Evolutionary conservation across 2,888 invertebrate species (phyloP), one percentile per base, ranked within the genome.

Genomic region (Abscondita cerata): DNA sequence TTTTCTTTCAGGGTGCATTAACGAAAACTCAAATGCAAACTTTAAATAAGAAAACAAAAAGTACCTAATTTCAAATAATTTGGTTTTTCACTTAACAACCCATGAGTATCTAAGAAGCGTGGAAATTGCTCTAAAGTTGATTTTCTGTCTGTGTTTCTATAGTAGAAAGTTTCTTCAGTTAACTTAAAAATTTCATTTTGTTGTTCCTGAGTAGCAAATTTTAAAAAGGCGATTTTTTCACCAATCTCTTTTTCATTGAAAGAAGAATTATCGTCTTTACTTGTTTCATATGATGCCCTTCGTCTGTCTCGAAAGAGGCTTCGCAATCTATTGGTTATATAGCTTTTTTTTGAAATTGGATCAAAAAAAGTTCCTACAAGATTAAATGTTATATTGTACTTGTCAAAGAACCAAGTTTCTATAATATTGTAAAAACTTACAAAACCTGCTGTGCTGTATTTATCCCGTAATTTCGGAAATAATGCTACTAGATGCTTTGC

Each of bases 331-430:
- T 11, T 25, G 3, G 16, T 46, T 3, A 46, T 18, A 2, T 9
- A 15, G 2, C 16, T 20, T 16, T 20, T 16, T 46, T 2, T 16
- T 6, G 46, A 6, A 5, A 9, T 25, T 4, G 46, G 16, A 25
- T 46, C 46, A 19, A 19, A 46, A 13, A 46, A 46, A 1, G 46
- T 20, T 46, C 46, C 46, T 46, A 13, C 5, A 8, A 18, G 4
- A 41, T 4, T 76, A 12, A 55, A 59, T 4, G 38, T 33, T 13
- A 73, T 54, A 3, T 68, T 62, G 33, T 58, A 9, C 69, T 61
- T 25, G 64, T 66, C 19, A 54, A 52, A 20, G 64, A 36, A 12
- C 3, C 36, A 11, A 36, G 4, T 13, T 41, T 38, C 8, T 12
- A 38, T 4, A 38, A 38, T 9, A 2, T 9, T 9, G 15, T 5